Conservation (phyloP, 2,113 vertebrate species). For the Desmodus rotundus region DNA sequence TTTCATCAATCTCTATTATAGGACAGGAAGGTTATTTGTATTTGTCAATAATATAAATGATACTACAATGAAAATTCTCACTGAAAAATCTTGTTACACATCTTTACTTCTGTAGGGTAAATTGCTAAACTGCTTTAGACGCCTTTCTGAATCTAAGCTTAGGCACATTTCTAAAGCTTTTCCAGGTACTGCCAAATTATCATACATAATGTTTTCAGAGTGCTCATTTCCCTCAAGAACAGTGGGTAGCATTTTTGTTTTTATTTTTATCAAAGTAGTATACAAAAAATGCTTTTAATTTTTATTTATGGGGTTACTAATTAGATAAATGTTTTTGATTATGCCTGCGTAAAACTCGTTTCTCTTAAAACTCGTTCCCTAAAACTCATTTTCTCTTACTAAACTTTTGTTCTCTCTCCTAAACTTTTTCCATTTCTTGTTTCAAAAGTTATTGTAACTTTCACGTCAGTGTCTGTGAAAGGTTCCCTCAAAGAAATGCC, state of each 20-base stretch:
- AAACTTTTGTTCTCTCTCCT: conserved; percentile 4
- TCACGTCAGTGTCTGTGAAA: background rate
- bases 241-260: background rate
- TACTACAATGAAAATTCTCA: background rate
- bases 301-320: background rate
- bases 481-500: conserved; percentile 3
- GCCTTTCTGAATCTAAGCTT: background rate
- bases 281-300: background rate
- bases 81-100: background rate
- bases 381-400: background rate
- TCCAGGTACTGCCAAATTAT: background rate
- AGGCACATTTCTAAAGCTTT: background rate
- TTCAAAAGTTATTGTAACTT: conserved; percentile 40
- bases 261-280: background rate
- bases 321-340: background rate
- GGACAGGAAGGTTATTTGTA: background rate
- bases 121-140: background rate
- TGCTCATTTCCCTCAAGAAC: background rate
- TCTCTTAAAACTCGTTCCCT: background rate
- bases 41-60: conserved; percentile 12
- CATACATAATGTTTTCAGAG: background rate
- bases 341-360: too few relatives aligned
- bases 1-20: background rate
- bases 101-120: background rate
- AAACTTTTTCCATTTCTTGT: conserved; percentile 3